These are phyloP conservation scores for Eolophus roseicapilla DNA, from an alignment of 2,113 vertebrate genomes.

Conservation along the genomic window DNA sequence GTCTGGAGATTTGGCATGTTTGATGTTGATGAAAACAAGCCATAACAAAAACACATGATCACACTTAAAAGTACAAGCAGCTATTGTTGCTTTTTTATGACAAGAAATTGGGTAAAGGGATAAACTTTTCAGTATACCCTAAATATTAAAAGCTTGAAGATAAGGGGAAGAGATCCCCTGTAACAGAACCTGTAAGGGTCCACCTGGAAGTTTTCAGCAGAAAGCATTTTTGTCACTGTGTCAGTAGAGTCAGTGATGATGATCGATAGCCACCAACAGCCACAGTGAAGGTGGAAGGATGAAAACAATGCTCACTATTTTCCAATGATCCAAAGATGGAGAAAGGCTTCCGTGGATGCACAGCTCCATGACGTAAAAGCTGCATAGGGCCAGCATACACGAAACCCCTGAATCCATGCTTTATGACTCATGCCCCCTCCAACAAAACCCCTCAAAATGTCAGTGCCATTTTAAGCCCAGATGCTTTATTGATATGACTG, in stretches of 20 bases:
- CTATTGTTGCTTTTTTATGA: neutral
- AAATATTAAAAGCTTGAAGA: neutral
- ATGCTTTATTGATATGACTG: neutral
- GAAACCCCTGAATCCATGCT: neutral
- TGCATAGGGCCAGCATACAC: neutral
- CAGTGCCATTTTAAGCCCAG: slow-evolving; percentile 7
- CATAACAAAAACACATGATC: neutral
- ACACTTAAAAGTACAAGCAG: neutral
- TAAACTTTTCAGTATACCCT: neutral
- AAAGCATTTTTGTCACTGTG: neutral
- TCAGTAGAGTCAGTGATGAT: neutral
- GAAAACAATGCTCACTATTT: neutral
- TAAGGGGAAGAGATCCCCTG: neutral
- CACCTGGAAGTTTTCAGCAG: neutral
- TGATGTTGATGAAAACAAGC: neutral
- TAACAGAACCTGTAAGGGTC: neutral
- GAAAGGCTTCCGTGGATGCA: neutral
- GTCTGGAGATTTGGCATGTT: neutral
- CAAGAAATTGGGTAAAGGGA: neutral
- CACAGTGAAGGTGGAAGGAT: neutral
- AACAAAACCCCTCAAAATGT: slow-evolving; percentile 12
- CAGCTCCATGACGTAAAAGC: neutral
- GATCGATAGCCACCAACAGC: neutral
- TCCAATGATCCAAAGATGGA: neutral
- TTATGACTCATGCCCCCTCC: slow-evolving; percentile 5